Base-by-base conservation (phyloP, 2,113 vertebrate species). In the Seriola quinqueradiata region DNA sequence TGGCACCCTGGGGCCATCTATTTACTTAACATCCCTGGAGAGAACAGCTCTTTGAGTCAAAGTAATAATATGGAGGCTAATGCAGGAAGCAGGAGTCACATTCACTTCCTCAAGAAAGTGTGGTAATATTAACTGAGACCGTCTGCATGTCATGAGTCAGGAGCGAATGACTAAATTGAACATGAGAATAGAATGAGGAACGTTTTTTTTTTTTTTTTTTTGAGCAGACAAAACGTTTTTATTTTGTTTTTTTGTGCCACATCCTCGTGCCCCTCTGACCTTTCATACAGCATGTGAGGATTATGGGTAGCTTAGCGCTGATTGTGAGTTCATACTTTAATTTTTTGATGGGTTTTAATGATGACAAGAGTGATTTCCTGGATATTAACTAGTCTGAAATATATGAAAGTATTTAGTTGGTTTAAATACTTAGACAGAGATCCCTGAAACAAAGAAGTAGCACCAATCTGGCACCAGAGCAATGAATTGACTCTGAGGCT, bases 181-280 rank as follows among this genome's bases (percentile, higher is more conserved):
- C 34, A 57, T 69, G 14, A 42, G 55, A 86, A 55, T 73, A 85
- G 77, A 91, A 65, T 79, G 64, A 71, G 79, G 85, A 88, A 92
- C 74, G 28, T 32, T 59, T 74, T 28, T 28, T 28, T 28, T 28
- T 28, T 28, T 28, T 28, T 28, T 28, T 28, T 28, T 82, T 48
- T 48, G 10, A 48, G 50, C 23, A 78, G 19, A 81, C 44, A 23
- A 14, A 70, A 67, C 12, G 0, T 59, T 10, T 79, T 48, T 40
- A 28, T 54, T 55, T 12, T 25, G 38, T 23, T 46, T 79, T 12
- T 58, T 34, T 23, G 52, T 79, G 50, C 72, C 52, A 82, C 63
- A 79, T 64, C 6, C 7, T 57, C 8, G 4, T 65, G 9, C 12
- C 54, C 17, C n/a, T 46, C 17, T 52, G 4, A 64, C 25, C 0